These are phyloP conservation scores for Alosa sapidissima DNA, from an alignment of 2,797 vertebrate species.

Conservation along the genomic window DNA sequence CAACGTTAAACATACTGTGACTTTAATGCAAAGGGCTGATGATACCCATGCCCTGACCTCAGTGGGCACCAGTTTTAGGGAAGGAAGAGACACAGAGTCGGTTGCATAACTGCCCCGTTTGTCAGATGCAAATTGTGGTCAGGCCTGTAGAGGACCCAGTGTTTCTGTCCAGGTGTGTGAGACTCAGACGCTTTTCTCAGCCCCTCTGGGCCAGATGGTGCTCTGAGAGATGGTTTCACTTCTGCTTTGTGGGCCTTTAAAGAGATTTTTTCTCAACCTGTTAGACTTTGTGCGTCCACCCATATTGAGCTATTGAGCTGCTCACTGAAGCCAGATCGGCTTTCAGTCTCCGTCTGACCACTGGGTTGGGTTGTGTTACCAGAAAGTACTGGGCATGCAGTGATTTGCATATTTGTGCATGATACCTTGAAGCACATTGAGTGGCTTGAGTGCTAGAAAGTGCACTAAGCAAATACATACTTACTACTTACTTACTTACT, in stretches of 20 bases:
- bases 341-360: neutral
- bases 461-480: no score
- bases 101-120: neutral
- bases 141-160: neutral
- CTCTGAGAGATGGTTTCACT: neutral
- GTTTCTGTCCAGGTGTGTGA: neutral
- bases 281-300: neutral
- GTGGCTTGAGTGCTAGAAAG: no score
- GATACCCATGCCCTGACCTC: neutral
- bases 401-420: neutral
- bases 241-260: neutral
- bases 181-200: neutral
- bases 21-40: neutral
- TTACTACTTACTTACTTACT: no score
- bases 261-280: neutral
- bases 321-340: neutral
- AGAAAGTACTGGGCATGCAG: neutral
- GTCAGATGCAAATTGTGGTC: constrained; percentile 15
- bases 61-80: neutral
- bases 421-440: neutral
- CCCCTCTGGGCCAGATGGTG: constrained; percentile 12
- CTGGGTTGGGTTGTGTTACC: neutral
- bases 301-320: neutral
- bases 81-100: neutral
- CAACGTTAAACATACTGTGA: neutral